phyloP scores from a whole-genome alignment of 1,140 invertebrate species.

The Zaprionus ghesquierei region DNA sequence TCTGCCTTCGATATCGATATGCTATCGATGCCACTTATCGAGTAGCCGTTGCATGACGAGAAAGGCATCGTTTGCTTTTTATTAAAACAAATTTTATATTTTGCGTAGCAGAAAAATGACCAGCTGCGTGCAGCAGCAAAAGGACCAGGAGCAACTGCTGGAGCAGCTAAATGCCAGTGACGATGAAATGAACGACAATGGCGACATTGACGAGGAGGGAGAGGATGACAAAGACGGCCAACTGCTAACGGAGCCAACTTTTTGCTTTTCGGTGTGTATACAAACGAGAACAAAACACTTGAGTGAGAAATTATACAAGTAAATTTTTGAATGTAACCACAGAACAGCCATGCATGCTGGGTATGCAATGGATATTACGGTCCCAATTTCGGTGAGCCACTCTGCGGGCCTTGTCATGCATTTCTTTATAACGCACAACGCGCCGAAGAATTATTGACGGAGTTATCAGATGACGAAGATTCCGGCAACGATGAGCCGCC shows the following conservation, averaged over 20 bases:
- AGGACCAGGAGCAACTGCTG: constrained; percentile 68
- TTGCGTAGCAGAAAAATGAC: constrained; percentile 56
- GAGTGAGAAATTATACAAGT: not conserved
- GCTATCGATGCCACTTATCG: constrained; percentile 3
- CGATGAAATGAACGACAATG: constrained; percentile 57
- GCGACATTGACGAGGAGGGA: constrained; percentile 33
- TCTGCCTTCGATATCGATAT: constrained; percentile 5
- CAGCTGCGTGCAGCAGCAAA: constrained; percentile 75
- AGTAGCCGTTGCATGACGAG: constrained; percentile 4
- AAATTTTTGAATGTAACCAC: constrained; percentile 2
- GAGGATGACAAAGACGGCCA: constrained; percentile 53
- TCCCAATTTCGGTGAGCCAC: constrained; percentile 93
- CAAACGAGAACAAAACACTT: constrained; percentile 19
- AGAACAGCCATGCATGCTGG: constrained; percentile 85
- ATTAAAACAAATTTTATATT: constrained; percentile 33
- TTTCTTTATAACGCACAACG: constrained; percentile 91
- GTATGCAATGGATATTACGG: constrained; percentile 96
- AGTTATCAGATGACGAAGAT: constrained; percentile 95
- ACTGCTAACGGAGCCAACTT: constrained; percentile 57
- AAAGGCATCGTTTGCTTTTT: constrained; percentile 23
- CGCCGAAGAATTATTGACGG: constrained; percentile 69
- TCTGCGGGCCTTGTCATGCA: constrained; percentile 96
- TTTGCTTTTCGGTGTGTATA: constrained; percentile 71
- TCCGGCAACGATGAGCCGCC: constrained; percentile 97
- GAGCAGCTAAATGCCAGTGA: constrained; percentile 58